Conservation (phyloP, 2,888 invertebrate genomes). For the Drosophila engyochracea region DNA sequence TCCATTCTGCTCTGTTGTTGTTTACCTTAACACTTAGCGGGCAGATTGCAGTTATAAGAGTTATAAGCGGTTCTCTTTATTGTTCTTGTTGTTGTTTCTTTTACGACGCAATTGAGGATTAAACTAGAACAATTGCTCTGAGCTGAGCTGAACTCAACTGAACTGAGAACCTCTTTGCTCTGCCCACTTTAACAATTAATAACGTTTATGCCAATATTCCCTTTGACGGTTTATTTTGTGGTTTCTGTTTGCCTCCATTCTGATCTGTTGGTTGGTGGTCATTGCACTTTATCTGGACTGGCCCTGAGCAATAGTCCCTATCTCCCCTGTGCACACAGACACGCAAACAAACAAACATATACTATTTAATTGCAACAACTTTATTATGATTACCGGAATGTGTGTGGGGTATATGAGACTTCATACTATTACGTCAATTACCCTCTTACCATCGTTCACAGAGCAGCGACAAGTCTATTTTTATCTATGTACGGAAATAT, state of each 20-base stretch:
- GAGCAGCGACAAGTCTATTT: background rate
- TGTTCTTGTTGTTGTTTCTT: slow-evolving; percentile 13
- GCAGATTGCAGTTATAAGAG: slow-evolving; percentile 33
- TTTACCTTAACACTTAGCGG: slow-evolving; percentile 54
- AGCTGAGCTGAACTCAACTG: background rate
- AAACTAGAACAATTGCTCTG: slow-evolving; percentile 1
- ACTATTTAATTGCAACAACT: slow-evolving; percentile 21
- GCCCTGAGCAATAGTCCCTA: slow-evolving; percentile 23
- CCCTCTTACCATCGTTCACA: too few species aligned
- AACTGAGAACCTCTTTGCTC: background rate
- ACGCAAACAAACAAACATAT: background rate
- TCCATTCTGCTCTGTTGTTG: slow-evolving; percentile 15
- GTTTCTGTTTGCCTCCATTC: slow-evolving; percentile 10
- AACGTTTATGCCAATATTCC: slow-evolving; percentile 34
- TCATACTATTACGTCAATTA: background rate
- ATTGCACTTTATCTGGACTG: slow-evolving; percentile 44
- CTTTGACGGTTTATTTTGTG: slow-evolving; percentile 1
- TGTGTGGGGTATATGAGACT: background rate
- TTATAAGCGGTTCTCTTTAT: slow-evolving; percentile 22
- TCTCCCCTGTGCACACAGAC: background rate
- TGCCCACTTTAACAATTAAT: slow-evolving; percentile 17
- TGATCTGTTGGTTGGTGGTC: slow-evolving; percentile 47
- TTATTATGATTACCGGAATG: slow-evolving; percentile 28
- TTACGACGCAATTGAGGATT: slow-evolving; percentile 43
- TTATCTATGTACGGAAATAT: background rate